Evolutionary conservation across 2,797 vertebrate genomes (phyloP), one percentile per base, ranked within the genome.

Genomic region (Molothrus aeneus): DNA sequence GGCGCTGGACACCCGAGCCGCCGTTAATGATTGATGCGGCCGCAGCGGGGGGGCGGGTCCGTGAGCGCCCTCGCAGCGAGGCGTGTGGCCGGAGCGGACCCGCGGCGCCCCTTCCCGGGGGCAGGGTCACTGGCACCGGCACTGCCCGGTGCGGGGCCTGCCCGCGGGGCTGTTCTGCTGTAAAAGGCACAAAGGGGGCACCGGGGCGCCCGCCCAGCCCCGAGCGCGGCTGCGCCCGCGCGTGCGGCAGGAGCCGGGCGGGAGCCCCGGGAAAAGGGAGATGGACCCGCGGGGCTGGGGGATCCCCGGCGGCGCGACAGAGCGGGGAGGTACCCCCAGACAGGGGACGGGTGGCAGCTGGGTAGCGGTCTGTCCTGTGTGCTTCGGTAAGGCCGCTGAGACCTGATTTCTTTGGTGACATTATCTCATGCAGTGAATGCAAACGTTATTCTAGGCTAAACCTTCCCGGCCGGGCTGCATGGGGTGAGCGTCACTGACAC

Each of bases 11-110:
- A 83, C 64, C 71, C 74, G 75, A 93, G 75, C 80, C 43, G 48
- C 75, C 56, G 86, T 89, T 84, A 93, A 93, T 92, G 85, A 93
- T 91, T 83, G 86, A 88, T 89, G 86, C 65, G 45, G 59, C 72
- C 59, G 45, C 83, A 4, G 77, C 61, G 73, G 57, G 47, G 54
- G 72, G 81, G 42, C 40, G 78, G 64, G 51, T 16, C 57, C 47
- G 17, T 32, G 54, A 42, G 54, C 68, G 69, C 36, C 70, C 78
- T 60, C 53, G 61, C 45, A 11, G 61, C 31, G 63, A 13, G 63
- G 56, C 61, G 34, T 31, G 71, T 12, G 36, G 42, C 66, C 22
- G 14, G 9, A 32, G 19, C 47, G 31, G 45, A 51, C 1, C 40
- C 43, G 13, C 43, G 36, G 43, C 10, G 4, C 43, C 59, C 17